Evolutionary conservation across 2,113 vertebrate genomes (phyloP).

Genomic region (Sceloporus undulatus): DNA sequence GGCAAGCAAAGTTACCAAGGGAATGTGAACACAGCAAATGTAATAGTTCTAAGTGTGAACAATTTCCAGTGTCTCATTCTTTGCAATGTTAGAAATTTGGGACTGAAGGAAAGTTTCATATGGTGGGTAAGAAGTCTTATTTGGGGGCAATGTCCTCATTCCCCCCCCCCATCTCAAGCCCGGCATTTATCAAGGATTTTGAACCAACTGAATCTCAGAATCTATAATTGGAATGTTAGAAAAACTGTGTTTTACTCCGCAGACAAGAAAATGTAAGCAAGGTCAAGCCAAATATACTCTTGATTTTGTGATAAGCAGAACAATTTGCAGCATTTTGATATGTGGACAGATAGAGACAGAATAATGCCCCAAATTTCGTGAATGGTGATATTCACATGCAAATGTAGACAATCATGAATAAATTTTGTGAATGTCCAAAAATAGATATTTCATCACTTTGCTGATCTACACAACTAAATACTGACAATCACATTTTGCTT

Average conservation of each 20-base stretch:
- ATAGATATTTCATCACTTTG: background rate
- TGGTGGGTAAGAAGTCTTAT: too few relatives aligned
- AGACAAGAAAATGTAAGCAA: conserved; percentile 65
- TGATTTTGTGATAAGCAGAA: conserved; percentile 37
- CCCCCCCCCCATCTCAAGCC: background rate
- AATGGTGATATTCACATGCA: background rate
- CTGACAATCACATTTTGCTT: background rate
- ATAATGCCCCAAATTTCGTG: too few relatives aligned
- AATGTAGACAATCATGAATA: background rate
- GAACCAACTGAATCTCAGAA: conserved; percentile 36
- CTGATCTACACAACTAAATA: background rate
- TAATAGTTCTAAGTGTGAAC: too few relatives aligned
- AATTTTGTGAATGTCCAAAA: background rate
- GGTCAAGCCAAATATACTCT: conserved; percentile 51
- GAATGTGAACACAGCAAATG: too few relatives aligned
- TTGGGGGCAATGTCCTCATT: too few relatives aligned
- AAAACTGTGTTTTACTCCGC: conserved; percentile 71
- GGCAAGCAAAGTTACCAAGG: too few relatives aligned
- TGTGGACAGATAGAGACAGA: too few relatives aligned
- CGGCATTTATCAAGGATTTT: background rate
- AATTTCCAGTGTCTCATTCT: too few relatives aligned
- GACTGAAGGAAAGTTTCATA: too few relatives aligned
- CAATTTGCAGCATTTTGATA: background rate
- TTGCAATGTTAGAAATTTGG: too few relatives aligned
- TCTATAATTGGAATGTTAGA: conserved; percentile 36